Percentiles rank a stretch among this genome's conserved stretches.
phyloP scores from a whole-genome alignment of 2,113 vertebrate species.

The Petromus typicus region DNA sequence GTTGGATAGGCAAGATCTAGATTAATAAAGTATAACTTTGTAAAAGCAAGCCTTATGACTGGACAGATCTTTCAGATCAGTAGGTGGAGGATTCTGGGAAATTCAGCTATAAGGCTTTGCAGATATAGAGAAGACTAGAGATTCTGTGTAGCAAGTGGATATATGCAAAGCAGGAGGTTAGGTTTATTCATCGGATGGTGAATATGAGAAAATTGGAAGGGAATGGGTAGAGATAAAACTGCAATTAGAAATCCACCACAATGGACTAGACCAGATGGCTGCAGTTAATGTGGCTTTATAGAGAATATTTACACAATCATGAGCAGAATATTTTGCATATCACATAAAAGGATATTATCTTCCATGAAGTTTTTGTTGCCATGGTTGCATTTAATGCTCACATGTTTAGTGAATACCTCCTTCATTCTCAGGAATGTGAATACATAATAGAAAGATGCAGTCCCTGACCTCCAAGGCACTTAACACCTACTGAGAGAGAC shows the following conservation, averaged over 20 bases:
- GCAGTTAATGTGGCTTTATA: slow-evolving; percentile 30
- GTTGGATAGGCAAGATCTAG: neutral
- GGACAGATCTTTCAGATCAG: neutral
- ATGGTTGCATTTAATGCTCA: slow-evolving; percentile 8
- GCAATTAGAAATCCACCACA: slow-evolving; percentile 25
- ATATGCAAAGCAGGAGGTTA: neutral
- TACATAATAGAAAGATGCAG: neutral
- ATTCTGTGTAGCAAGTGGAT: neutral
- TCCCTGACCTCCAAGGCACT: slow-evolving; percentile 25
- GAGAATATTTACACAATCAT: neutral
- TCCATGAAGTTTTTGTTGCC: slow-evolving; percentile 48
- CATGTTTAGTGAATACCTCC: neutral
- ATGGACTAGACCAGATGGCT: slow-evolving; percentile 44
- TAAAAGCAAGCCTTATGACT: neutral
- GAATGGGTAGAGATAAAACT: neutral
- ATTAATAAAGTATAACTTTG: neutral
- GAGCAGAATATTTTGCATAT: slow-evolving; percentile 50
- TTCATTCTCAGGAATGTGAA: slow-evolving; percentile 2
- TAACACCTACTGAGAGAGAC: neutral
- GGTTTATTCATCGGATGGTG: neutral
- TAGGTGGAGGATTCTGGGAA: neutral
- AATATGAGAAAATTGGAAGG: neutral
- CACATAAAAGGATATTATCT: slow-evolving; percentile 12
- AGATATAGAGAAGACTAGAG: neutral
- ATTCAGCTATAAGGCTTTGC: neutral